Percentiles rank a stretch among this genome's conserved stretches.
phyloP scores from a whole-genome alignment of 2,888 invertebrate species.

The Argyresthia goedartella region DNA sequence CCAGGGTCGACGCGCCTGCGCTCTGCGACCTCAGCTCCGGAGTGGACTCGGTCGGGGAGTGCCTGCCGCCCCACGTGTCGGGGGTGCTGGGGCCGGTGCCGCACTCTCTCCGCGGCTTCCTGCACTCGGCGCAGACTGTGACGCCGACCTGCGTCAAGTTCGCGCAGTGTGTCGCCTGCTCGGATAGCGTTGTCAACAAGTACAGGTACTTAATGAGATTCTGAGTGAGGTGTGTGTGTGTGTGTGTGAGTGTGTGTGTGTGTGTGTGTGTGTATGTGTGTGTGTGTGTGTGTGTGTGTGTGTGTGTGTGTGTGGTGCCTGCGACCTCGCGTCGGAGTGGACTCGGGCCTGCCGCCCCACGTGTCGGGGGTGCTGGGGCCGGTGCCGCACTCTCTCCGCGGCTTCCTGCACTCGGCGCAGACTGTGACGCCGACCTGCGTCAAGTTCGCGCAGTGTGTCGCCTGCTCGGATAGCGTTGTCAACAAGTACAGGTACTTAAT shows the following conservation, averaged over 20 bases:
- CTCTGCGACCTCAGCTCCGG: slow-evolving; percentile 43
- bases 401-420: slow-evolving; percentile 87
- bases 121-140: slow-evolving; percentile 83
- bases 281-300: too few species aligned
- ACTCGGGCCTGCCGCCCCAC: slow-evolving; percentile 24
- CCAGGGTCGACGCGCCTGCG: slow-evolving; percentile 76
- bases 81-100: slow-evolving; percentile 87
- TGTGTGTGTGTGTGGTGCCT: too few species aligned
- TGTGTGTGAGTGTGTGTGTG: too few species aligned
- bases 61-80: slow-evolving; percentile 44
- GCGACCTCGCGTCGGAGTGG: slow-evolving; percentile 31
- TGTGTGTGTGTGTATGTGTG: too few species aligned
- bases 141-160: slow-evolving; percentile 89
- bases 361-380: slow-evolving; percentile 81
- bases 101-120: slow-evolving; percentile 93
- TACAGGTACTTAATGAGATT: too few species aligned
- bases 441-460: slow-evolving; percentile 92
- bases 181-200: slow-evolving; percentile 55
- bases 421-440: slow-evolving; percentile 85
- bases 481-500: slow-evolving; percentile 34
- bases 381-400: slow-evolving; percentile 94
- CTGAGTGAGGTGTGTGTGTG: too few species aligned
- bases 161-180: slow-evolving; percentile 94
- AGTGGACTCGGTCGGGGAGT: too few species aligned
- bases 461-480: slow-evolving; percentile 79